Evolutionary conservation across 2,113 vertebrate species (phyloP), one percentile per base, ranked within the genome.

Genomic region (Pollachius pollachius): DNA sequence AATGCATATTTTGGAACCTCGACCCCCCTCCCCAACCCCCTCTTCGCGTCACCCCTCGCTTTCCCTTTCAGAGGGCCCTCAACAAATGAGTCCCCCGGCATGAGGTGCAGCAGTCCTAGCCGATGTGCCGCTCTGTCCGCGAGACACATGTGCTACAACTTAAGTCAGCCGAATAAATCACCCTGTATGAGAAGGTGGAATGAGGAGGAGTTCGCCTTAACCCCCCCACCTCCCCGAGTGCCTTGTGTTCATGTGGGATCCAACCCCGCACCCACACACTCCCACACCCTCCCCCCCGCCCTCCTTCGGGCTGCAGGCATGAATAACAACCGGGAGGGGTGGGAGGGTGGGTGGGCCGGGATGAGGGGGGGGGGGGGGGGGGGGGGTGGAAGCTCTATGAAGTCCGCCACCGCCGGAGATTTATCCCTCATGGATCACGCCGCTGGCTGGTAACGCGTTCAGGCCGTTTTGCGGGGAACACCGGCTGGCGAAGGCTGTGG

Each of bases 141-240:
- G 84, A 80, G 78, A 87, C 80, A 86, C 90, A 92, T 91, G 84
- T 91, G 89, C 85, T 92, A 85, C 80, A 84, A 86, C 86, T 93
- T 90, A 91, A 85, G 79, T 75, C 76, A 3, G 62, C 64, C 72
- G 76, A 85, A 88, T 91, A 91, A 90, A 92, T 92, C 89, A 88
- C 75, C 76, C 69, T 77, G 82, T 87, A 90, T 81, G 81, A 86
- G 84, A 70, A 73, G 54, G 54, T 57, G n/a, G 83, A 89, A 88
- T 86, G 75, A 84, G 86, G 88, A 90, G 89, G 85, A 86, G 86
- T 89, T 90, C 85, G 84, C 80, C 84, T 89, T 88, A 89, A 91
- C 89, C 85, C 83, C 78, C 54, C 15, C n/a, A 1, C 85, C 82
- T 77, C 54, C 15, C n/a, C 76, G 76, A 84, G 89, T 85, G 84